A percentile compares a stretch with the other conserved stretches of the same genome.
phyloP scores from a whole-genome alignment of 1,140 invertebrate species.

The Lasaia peninsularis region DNA sequence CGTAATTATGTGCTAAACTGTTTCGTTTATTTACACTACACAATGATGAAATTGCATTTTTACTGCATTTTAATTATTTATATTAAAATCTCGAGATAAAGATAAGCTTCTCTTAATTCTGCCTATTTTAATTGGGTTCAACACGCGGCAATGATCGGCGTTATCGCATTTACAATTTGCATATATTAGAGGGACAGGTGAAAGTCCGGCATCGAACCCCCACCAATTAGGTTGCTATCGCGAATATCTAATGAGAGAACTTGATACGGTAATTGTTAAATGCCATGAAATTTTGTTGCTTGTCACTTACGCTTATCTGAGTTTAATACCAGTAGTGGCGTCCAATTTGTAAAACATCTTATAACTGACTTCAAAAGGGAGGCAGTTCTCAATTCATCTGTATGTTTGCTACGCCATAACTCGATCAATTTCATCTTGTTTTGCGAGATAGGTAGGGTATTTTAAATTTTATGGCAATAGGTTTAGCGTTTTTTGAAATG shows the following conservation, averaged over 20 bases:
- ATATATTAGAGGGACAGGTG: slow-evolving; percentile 4
- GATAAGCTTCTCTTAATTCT: neutral
- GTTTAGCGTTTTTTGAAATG: too few relatives aligned
- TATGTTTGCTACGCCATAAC: too few relatives aligned
- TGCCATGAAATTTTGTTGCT: neutral
- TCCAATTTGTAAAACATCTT: too few relatives aligned
- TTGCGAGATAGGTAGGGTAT: too few relatives aligned
- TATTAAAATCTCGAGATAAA: neutral
- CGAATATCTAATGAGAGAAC: neutral
- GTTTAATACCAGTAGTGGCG: neutral
- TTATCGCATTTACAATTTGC: slow-evolving; percentile 15
- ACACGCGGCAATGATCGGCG: slow-evolving; percentile 2
- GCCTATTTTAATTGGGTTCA: neutral
- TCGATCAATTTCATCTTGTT: too few relatives aligned
- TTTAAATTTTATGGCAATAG: too few relatives aligned
- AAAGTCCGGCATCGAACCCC: neutral
- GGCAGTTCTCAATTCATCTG: too few relatives aligned
- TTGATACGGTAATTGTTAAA: slow-evolving; percentile 1
- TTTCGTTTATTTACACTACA: too few relatives aligned
- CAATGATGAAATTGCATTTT: too few relatives aligned
- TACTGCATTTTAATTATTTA: too few relatives aligned
- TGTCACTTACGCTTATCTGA: neutral
- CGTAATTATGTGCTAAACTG: too few relatives aligned
- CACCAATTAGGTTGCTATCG: neutral
- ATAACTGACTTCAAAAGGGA: too few relatives aligned